These are phyloP conservation scores for Lissocephala sabroskyi DNA, from an alignment of 2,888 invertebrate species.

Conservation along the genomic window DNA sequence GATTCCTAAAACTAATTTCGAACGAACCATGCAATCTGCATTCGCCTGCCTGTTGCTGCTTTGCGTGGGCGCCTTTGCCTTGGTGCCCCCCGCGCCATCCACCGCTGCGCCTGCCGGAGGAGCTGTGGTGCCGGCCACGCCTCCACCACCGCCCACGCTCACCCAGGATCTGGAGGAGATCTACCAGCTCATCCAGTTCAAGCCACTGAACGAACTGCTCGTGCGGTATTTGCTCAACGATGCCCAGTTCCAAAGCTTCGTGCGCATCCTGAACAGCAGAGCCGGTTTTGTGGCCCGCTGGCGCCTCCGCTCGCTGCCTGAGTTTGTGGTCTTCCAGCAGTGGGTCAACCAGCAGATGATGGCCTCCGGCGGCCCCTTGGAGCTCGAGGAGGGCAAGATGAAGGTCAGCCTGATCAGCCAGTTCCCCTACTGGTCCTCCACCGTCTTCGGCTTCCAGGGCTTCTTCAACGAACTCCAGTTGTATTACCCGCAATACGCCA, in stretches of 20 bases:
- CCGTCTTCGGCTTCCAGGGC: constrained; percentile 64
- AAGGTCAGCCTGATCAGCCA: constrained; percentile 41
- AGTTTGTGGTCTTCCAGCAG: constrained; percentile 44
- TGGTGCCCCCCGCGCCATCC: constrained; percentile 16
- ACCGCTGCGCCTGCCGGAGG: background rate
- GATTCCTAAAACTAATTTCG: too few species aligned
- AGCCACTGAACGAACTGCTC: constrained; percentile 42
- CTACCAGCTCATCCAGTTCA: constrained; percentile 40
- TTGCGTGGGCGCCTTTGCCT: constrained; percentile 18
- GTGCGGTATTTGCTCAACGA: constrained; percentile 62
- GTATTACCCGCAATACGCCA: constrained; percentile 51
- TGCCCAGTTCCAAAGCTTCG: constrained; percentile 63
- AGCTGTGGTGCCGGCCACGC: constrained; percentile 1
- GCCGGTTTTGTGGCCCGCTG: constrained; percentile 44
- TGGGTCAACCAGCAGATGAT: constrained; percentile 59
- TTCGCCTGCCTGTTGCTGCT: constrained; percentile 28
- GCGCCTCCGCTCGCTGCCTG: constrained; percentile 60
- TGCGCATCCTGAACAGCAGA: constrained; percentile 57
- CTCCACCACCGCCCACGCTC: constrained; percentile 33
- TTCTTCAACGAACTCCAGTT: constrained; percentile 58
- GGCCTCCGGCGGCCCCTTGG: constrained; percentile 32
- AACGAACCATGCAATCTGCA: constrained; percentile 26
- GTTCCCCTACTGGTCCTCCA: constrained; percentile 44
- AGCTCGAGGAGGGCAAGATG: constrained; percentile 48
- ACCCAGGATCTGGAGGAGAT: constrained; percentile 50